A percentile compares a stretch with the other conserved stretches of the same genome.
phyloP scores from a whole-genome alignment of 2,113 vertebrate genomes.

The Pituophis catenifer region DNA sequence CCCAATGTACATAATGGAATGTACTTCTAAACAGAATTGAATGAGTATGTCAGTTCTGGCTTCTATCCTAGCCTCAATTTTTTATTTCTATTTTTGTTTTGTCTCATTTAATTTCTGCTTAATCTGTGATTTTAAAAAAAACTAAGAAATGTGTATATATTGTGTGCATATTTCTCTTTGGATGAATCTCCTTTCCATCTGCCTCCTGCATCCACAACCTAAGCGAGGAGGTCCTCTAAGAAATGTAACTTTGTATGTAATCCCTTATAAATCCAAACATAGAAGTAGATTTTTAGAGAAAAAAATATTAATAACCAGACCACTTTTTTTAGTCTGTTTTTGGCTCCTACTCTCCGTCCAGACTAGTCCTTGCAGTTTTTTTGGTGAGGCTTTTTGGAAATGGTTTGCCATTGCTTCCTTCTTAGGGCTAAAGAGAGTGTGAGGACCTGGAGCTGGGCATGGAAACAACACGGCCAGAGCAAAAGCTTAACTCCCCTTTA shows the following conservation, averaged over 20 bases:
- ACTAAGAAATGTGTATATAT: not conserved
- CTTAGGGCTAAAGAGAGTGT: too few relatives aligned
- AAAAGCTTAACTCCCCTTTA: too few relatives aligned
- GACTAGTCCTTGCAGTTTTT: too few relatives aligned
- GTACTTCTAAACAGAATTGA: not conserved
- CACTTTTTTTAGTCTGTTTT: too few relatives aligned
- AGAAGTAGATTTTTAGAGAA: not conserved
- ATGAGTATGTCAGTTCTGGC: not conserved
- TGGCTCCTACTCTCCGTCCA: not conserved
- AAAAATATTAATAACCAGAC: not conserved
- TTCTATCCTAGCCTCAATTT: not conserved
- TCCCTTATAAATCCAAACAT: not conserved
- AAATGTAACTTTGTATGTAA: not conserved
- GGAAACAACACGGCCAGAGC: too few relatives aligned
- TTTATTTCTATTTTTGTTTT: not conserved
- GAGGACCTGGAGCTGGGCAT: too few relatives aligned
- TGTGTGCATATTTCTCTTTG: not conserved
- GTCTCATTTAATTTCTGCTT: not conserved
- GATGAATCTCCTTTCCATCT: not conserved
- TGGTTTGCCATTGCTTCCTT: too few relatives aligned
- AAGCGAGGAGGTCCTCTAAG: not conserved
- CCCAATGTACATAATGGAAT: not conserved
- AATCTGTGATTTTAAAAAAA: not conserved
- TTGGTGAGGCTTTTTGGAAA: too few relatives aligned
- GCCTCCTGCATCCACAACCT: not conserved